Base-by-base conservation (phyloP, 2,113 vertebrate species). In the Eclectus roratus region DNA sequence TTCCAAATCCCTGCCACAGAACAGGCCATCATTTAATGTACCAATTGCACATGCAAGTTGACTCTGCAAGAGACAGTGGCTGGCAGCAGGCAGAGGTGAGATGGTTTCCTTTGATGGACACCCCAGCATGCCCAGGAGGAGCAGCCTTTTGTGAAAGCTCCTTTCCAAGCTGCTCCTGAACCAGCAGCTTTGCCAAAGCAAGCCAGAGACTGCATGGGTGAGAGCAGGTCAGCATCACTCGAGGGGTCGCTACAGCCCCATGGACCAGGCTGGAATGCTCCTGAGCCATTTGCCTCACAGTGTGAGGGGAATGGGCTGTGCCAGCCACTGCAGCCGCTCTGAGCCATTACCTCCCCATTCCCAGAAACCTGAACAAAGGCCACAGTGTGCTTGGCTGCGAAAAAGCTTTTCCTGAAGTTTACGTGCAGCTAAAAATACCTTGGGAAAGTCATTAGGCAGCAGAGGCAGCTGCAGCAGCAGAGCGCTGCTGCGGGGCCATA, bases 351-450 rank as follows among this genome's bases (percentile, higher is more conserved):
- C 53, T 82, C 92, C 55, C 52, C 27, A 0, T 73, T 94, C 80
- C 88, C 94, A 78, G 77, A 24, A 89, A 71, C 56, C 9, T 1
- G 66, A 95, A 97, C 96, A 97, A 97, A 97, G 93, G 63, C 89
- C 63, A 25, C 85, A 93, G 85, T 92, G 92, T 96, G 69, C 70
- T 81, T 29, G 0, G 60, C 52, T 4, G 12, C 64, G 80, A 71
- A 94, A 88, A 91, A 66, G 60, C 91, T 91, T 65, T 97, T 97
- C 92, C 93, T 94, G 88, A 89, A 92, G 76, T 94, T 93, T 84
- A 68, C 0, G 0, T 9, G 77, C 64, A 53, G 89, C 96, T 96
- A 97, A 96, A 97, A 97, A 97, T 97, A 97, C 85, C 92, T 65
- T 70, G 84, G 80, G 85, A 85, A 78, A 95, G 89, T 33, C 92